Evolutionary conservation across 1,140 invertebrate species (phyloP), one percentile per base, ranked within the genome.

Genomic region (Ctenoplectra terminalis): DNA sequence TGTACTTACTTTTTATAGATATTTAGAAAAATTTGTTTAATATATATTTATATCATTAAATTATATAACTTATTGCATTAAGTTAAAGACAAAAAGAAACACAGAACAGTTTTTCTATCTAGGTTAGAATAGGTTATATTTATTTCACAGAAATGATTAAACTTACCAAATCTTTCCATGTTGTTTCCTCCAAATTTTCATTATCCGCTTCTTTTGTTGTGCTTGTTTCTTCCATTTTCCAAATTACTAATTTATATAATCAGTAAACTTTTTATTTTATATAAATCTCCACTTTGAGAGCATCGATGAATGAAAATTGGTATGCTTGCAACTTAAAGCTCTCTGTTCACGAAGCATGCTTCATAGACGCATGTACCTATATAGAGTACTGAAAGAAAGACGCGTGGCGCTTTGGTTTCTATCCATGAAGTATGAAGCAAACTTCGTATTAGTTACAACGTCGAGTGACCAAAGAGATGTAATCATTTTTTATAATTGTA

Each of bases 131-230:
- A 72, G 56, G 50, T 82, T 83, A 82, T 50, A 76, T 61, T 40
- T 61, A 9, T 8, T 0, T 13, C 1, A 46, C 9, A 58, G 20
- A n/a, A 5, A 74, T 26, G 56, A 6, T 26, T 43, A 0, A 46
- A 80, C 74, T 93, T 93, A 96, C 95, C 91, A 96, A 94, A 87
- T 96, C 95, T 91, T 95, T 94, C 93, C 95, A 96, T 4, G 95
- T 94, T 23, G 94, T 88, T 23, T 89, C 90, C 60, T 90, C 79
- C 64, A 92, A 91, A 56, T 93, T 91, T 74, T 92, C 87, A 64
- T 88, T 79, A 23, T 85, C 82, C 1, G 74, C 26, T 23, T 43
- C 17, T 15, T 43, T 2, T 46, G 2, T 26, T 26, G 29, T 7
- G 17, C 11, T 61, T n/a, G 17, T 60, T 50, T 66, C 40, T 31